Percentiles rank a stretch among this genome's conserved stretches.
phyloP scores from a whole-genome alignment of 30 jellyfish, hydroid and myxozoan species.

The Mastigias papua region DNA sequence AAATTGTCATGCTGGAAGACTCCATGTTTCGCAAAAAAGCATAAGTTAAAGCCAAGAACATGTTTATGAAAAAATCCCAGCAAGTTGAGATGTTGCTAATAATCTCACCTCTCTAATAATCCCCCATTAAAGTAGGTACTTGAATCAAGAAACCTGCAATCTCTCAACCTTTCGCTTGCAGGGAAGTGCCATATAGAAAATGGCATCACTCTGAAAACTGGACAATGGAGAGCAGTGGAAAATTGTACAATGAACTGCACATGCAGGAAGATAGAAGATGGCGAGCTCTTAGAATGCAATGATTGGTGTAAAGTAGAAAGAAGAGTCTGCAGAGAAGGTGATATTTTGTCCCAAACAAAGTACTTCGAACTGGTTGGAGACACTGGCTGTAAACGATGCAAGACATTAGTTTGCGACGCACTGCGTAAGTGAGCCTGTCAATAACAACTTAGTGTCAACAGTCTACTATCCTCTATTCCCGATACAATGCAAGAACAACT shows the following conservation, averaged over 20 bases:
- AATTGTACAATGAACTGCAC: slow-evolving; percentile 49
- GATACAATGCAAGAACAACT: neutral
- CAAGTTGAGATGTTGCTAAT: no score
- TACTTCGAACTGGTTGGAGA: slow-evolving; percentile 53
- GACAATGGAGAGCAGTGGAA: slow-evolving; percentile 28
- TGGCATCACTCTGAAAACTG: slow-evolving; percentile 16
- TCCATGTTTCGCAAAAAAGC: no score
- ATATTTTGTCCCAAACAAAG: neutral
- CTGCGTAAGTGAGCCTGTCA: slow-evolving; percentile 7
- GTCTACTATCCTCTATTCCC: neutral
- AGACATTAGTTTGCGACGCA: slow-evolving; percentile 52
- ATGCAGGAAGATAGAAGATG: slow-evolving; percentile 1
- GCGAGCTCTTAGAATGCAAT: neutral
- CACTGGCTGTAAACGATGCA: slow-evolving; percentile 65
- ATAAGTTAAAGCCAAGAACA: no score
- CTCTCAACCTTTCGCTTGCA: neutral
- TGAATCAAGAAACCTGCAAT: neutral
- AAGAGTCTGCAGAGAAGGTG: slow-evolving; percentile 40
- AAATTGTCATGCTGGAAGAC: no score
- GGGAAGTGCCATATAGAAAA: slow-evolving; percentile 33
- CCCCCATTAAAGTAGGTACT: no score
- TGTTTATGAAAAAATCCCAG: no score
- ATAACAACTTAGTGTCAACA: neutral
- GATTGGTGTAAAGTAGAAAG: slow-evolving; percentile 49
- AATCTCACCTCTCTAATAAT: no score